These are phyloP conservation scores for Zaprionus davidi DNA, from an alignment of 1,140 invertebrate species.

Conservation along the genomic window DNA sequence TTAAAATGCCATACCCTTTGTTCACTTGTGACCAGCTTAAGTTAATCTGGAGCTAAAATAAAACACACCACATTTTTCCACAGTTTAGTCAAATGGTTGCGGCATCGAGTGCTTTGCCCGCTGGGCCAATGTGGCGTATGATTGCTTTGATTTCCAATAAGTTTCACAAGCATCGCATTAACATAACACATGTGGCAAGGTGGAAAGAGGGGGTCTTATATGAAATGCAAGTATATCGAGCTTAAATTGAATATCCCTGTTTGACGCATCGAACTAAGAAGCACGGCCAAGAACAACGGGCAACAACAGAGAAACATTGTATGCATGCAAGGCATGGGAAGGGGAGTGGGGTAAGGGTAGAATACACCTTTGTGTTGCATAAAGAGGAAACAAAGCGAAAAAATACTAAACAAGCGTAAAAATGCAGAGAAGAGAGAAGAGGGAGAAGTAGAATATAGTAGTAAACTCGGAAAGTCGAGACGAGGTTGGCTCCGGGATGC, in stretches of 20 bases:
- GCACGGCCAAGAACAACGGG: constrained; percentile 26
- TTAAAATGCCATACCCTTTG: not conserved
- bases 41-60: not conserved
- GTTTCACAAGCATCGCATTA: constrained; percentile 49
- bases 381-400: constrained; percentile 41
- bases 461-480: constrained; percentile 31
- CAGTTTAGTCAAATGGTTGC: constrained; percentile 30
- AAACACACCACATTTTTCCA: constrained; percentile 1
- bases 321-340: constrained; percentile 46
- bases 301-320: constrained; percentile 53
- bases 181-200: constrained; percentile 26
- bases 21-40: not conserved
- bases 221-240: constrained; percentile 69
- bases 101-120: constrained; percentile 21
- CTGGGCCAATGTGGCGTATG: constrained; percentile 51
- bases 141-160: constrained; percentile 70
- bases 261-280: constrained; percentile 53
- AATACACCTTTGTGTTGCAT: constrained; percentile 66
- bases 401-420: constrained; percentile 43
- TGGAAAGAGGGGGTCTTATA: constrained; percentile 3
- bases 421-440: constrained; percentile 1
- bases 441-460: constrained; percentile 16
- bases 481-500: not conserved
- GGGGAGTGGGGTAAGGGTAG: constrained; percentile 29
- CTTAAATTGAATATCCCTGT: constrained; percentile 73